Base-by-base conservation (phyloP, 2,113 vertebrate species). In the Poeciliopsis retropinna region DNA sequence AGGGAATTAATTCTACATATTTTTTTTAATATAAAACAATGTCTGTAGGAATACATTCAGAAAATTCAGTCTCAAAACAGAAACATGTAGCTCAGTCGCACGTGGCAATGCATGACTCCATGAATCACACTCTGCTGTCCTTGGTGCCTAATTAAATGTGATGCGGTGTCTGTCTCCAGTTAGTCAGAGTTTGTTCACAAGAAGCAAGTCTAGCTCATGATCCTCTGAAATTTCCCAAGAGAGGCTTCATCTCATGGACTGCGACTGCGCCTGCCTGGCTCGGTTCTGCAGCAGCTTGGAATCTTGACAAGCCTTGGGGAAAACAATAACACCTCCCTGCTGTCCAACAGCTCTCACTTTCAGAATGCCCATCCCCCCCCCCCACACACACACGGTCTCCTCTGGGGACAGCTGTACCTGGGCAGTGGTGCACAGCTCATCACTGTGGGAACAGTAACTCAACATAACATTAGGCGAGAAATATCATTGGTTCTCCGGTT, bases 211-310 rank as follows among this genome's bases (percentile, higher is more conserved):
- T 66, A 82, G 85, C 75, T 86, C 4, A 13, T 67, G 67, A 84
- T 65, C 67, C 34, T 77, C 69, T 29, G 62, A 76, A 79, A 88
- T 87, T 78, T 86, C 84, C 82, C 81, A 76, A 65, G 88, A 80
- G 63, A 4, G 22, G 25, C 0, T 1, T 69, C 6, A 4, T 72
- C 62, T 78, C 60, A 14, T 60, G 65, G 29, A 75, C 80, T 69
- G 78, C 11, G 47, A 63, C 65, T 72, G 13, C 83, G 19, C 41
- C 64, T 72, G 85, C 75, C 79, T 79, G 66, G 86, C 87, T 88
- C 73, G 72, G 70, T 69, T 70, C 28, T 57, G 39, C 66, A 86
- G 72, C 77, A 67, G 63, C 0, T 17, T 76, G 76, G 85, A 89
- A 89, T 73, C 68, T 34, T 0, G 4, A 67, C 37, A 44, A 76